Evolutionary conservation across 2,888 invertebrate genomes (phyloP).

Genomic region (Meiosimyza platycephala): DNA sequence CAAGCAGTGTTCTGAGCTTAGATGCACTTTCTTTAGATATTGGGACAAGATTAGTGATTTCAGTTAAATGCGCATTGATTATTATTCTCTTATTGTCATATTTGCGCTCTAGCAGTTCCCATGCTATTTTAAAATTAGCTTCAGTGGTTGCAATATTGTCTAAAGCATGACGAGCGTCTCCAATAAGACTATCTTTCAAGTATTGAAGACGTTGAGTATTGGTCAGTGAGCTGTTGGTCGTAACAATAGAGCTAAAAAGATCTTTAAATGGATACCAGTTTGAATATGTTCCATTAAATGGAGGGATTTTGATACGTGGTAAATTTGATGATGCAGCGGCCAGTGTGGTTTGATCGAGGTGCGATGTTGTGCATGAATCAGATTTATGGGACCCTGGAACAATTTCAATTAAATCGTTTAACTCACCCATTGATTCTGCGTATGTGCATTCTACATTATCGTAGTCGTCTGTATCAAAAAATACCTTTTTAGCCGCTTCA

Average conservation of each 20-base stretch:
- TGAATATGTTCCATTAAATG: slow-evolving; percentile 28
- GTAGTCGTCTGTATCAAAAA: not conserved
- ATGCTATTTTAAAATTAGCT: slow-evolving; percentile 25
- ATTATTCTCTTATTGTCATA: slow-evolving; percentile 34
- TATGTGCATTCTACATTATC: slow-evolving; percentile 6
- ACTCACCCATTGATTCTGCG: slow-evolving; percentile 29
- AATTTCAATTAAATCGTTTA: not conserved
- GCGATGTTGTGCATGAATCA: not conserved
- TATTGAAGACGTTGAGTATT: no score
- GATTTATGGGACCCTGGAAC: no score
- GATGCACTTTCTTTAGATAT: slow-evolving; percentile 10
- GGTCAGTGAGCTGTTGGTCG: not conserved
- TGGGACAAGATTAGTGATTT: not conserved
- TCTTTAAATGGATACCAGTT: slow-evolving; percentile 30
- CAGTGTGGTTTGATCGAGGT: not conserved
- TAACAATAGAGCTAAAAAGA: slow-evolving; percentile 23
- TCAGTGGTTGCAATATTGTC: slow-evolving; percentile 34
- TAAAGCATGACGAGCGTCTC: no score
- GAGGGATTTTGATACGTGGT: slow-evolving; percentile 25
- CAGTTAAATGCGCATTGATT: slow-evolving; percentile 23
- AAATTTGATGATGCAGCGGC: not conserved
- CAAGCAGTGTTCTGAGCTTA: not conserved
- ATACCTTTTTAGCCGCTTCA: not conserved
- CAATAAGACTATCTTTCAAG: no score
- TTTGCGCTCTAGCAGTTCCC: slow-evolving; percentile 27